These are phyloP conservation scores for Fulmarus glacialis DNA, from an alignment of 2,113 vertebrate species.

Conservation along the genomic window DNA sequence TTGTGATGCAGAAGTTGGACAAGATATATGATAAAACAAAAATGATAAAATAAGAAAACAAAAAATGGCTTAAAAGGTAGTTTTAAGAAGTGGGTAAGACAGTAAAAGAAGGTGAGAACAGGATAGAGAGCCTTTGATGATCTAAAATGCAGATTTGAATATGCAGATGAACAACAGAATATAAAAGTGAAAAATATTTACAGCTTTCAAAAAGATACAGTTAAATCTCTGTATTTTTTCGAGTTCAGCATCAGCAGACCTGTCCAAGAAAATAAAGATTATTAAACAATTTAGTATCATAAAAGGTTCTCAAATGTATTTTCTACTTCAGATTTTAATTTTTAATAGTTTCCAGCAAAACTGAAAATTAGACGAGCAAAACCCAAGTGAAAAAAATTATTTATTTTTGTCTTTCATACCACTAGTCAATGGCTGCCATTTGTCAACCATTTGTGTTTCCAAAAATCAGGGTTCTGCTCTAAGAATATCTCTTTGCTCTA, in stretches of 20 bases:
- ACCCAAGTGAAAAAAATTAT: neutral
- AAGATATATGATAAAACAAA: neutral
- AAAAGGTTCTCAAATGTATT: neutral
- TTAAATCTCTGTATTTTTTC: conserved; percentile 81
- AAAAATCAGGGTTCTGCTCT: neutral
- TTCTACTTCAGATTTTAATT: neutral
- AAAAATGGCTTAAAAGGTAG: neutral
- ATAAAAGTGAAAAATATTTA: neutral
- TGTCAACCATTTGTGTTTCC: neutral
- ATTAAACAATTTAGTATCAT: neutral
- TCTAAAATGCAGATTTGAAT: neutral
- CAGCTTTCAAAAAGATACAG: conserved; percentile 75
- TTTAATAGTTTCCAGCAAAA: neutral
- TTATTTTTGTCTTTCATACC: neutral
- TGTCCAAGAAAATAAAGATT: conserved; percentile 17
- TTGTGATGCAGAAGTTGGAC: neutral
- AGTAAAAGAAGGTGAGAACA: neutral
- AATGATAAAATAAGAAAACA: neutral
- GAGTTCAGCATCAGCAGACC: conserved; percentile 77
- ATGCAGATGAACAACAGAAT: neutral
- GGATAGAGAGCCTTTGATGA: neutral
- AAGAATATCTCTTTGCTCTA: neutral
- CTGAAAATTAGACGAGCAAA: neutral
- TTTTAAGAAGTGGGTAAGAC: neutral
- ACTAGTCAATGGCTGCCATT: neutral